These are phyloP conservation scores for Saccostrea cuccullata DNA, from an alignment of 1,140 invertebrate genomes.

Conservation along the genomic window DNA sequence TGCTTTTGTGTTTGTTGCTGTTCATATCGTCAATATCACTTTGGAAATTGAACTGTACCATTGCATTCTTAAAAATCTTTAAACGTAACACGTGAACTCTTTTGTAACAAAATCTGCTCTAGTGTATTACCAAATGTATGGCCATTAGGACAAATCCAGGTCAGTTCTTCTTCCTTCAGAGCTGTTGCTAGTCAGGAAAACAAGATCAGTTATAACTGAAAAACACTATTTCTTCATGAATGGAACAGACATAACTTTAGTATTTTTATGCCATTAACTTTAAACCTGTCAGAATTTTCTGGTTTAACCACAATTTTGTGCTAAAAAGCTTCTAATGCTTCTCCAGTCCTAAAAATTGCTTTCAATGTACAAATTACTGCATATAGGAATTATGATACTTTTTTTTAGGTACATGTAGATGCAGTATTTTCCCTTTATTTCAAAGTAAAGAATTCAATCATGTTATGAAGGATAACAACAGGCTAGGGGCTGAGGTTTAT, in stretches of 20 bases:
- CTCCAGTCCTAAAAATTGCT: too few species aligned
- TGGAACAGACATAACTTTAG: too few species aligned
- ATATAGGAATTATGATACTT: not conserved
- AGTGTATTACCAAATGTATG: not conserved
- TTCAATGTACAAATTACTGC: not conserved
- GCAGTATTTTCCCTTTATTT: too few species aligned
- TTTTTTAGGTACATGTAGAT: not conserved
- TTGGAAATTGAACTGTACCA: too few species aligned
- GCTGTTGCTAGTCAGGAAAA: not conserved
- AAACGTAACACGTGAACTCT: too few species aligned
- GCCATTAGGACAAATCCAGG: not conserved
- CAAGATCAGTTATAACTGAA: not conserved
- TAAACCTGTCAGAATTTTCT: too few species aligned
- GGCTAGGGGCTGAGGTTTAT: too few species aligned
- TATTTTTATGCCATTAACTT: too few species aligned
- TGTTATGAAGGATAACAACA: not conserved
- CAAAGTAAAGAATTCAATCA: not conserved
- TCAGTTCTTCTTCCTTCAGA: constrained; percentile 24
- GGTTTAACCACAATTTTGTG: too few species aligned
- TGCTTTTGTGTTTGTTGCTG: not conserved
- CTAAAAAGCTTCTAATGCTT: too few species aligned
- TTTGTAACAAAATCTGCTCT: not conserved
- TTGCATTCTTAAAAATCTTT: too few species aligned
- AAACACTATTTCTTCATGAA: not conserved
- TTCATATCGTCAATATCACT: too few species aligned